Base-by-base conservation (phyloP, 2,113 vertebrate genomes). In the Oreochromis aureus region DNA sequence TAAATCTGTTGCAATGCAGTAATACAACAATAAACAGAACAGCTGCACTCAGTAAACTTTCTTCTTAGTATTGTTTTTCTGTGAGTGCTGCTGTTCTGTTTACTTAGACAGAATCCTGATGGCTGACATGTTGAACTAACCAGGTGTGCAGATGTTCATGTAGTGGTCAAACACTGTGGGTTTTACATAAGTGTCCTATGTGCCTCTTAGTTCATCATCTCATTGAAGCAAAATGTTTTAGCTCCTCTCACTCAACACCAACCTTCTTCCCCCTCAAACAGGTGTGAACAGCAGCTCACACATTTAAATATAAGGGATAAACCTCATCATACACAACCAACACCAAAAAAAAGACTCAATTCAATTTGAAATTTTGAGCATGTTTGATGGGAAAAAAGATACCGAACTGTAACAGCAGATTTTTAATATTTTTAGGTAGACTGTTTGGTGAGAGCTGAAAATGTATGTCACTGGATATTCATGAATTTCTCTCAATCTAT, bases 171-270 rank as follows among this genome's bases (percentile, higher is more conserved):
- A 41, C 63, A 9, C 34, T 39, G 19, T 41, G 19, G 0, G 34
- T 39, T 39, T 69, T 15, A 41, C 19, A 11, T 19, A 63, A 0
- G 59, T 34, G 58, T 34, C 58, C 58, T 61, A 19, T 3, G 58
- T 34, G 5, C 59, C 16, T 63, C 30, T 61, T 0, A 56, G n/a
- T 56, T 63, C 16, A 61, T 61, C 9, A 0, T 11, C 58, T 61
- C 58, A 0, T 32, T 32, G 0, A 61, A 59, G 0, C 27, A 0
- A 32, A 59, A 0, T 9, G 2, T 59, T 59, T 16, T 0, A 59
- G 2, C 7, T 30, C 7, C 58, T 61, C 58, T 32, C 58, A 32
- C 0, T 61, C 58, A 61, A 59, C 0, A 0, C 56, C 0, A 32
- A 59, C 13, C 0, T 32, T 3, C 56, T 0, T 32, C 8, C 58